Evolutionary conservation across 2,888 invertebrate species (phyloP).

Genomic region (Cephus rjabovi): DNA sequence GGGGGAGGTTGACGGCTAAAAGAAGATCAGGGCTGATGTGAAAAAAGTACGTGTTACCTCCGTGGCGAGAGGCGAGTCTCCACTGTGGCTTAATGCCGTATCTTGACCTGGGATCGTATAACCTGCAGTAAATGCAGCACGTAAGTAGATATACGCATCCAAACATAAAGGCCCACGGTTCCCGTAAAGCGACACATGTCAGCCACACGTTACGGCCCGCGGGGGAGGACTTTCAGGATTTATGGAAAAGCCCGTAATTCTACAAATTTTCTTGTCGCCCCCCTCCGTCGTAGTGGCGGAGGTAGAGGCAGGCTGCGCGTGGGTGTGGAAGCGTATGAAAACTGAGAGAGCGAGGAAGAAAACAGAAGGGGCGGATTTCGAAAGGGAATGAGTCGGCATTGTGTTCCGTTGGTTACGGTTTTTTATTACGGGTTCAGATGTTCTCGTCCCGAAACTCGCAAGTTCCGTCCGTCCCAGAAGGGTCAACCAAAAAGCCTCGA

Average conservation of each 20-base stretch:
- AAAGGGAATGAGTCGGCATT: not conserved
- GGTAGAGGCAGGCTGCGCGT: not conserved
- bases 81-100: not conserved
- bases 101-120: slow-evolving; percentile 4
- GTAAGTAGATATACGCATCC: not conserved
- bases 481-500: not conserved
- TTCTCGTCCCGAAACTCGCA: not conserved
- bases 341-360: not conserved
- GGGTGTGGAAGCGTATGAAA: not conserved
- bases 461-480: not conserved
- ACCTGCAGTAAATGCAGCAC: not conserved
- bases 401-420: not conserved
- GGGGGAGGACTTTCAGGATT: not conserved
- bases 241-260: slow-evolving; percentile 2
- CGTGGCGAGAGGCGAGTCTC: not conserved
- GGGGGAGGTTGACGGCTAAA: not conserved
- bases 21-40: not conserved
- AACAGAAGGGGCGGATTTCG: not conserved
- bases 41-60: not conserved
- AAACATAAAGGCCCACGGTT: not conserved
- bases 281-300: not conserved
- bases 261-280: not conserved
- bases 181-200: slow-evolving; percentile 1
- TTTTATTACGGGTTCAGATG: not conserved
- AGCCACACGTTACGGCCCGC: not conserved